Percentiles rank a stretch among this genome's conserved stretches.
Evolutionary conservation across 1,140 invertebrate species (phyloP).

Genomic region (Ridgeia piscesae): DNA sequence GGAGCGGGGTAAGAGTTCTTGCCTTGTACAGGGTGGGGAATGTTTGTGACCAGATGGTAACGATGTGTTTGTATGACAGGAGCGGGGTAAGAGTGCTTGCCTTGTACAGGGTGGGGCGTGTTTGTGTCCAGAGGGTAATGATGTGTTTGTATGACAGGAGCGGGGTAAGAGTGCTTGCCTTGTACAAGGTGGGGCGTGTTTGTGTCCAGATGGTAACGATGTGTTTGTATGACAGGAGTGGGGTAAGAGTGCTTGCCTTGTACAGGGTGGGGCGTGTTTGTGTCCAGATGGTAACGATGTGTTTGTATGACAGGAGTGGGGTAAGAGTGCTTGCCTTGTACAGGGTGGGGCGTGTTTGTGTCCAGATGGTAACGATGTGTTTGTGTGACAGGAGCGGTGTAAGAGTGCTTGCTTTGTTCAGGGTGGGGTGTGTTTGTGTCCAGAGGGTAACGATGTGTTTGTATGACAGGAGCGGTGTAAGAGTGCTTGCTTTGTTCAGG

Average conservation of each 20-base stretch:
- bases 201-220: neutral
- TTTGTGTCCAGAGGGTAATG: too few species aligned
- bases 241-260: too few species aligned
- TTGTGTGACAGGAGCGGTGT: neutral
- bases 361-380: neutral
- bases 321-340: neutral
- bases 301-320: too few species aligned
- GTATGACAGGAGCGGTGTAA: neutral
- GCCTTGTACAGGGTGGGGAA: neutral
- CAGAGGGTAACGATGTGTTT: too few species aligned
- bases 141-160: too few species aligned
- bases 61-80: neutral
- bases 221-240: neutral
- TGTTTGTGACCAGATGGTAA: neutral
- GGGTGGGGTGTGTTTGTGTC: too few species aligned
- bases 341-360: neutral
- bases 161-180: neutral
- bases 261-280: too few species aligned
- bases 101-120: too few species aligned
- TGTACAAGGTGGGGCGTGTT: neutral
- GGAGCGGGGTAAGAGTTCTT: neutral
- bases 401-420: too few species aligned
- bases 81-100: constrained; percentile 8
- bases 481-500: neutral
- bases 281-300: too few species aligned